phyloP scores from a whole-genome alignment of 1,140 invertebrate genomes.

The Arctopsyche grandis region DNA sequence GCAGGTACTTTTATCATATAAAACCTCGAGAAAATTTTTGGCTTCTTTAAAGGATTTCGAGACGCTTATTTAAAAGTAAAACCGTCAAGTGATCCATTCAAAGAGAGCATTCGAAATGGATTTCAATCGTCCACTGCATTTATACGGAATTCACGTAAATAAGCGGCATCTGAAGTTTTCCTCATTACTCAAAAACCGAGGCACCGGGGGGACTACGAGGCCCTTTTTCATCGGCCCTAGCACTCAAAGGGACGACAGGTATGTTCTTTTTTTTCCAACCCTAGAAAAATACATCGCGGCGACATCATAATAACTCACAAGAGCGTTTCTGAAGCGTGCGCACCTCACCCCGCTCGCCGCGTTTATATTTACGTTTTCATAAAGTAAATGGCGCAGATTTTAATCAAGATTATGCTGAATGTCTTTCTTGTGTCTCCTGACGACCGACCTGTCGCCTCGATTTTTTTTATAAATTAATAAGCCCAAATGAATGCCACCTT shows the following conservation, averaged over 20 bases:
- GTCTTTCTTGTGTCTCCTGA: slow-evolving; percentile 19
- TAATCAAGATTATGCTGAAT: slow-evolving; percentile 45
- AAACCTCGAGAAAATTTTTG: no score
- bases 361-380: slow-evolving; percentile 27
- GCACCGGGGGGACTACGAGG: background rate
- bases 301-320: slow-evolving; percentile 39
- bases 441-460: background rate
- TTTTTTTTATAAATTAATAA: background rate
- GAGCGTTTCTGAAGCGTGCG: background rate
- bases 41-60: no score
- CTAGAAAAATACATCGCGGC: slow-evolving; percentile 27
- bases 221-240: slow-evolving; percentile 16
- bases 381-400: slow-evolving; percentile 37
- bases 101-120: no score
- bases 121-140: background rate
- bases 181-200: slow-evolving; percentile 47
- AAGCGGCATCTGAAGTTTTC: slow-evolving; percentile 46
- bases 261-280: slow-evolving; percentile 15
- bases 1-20: no score
- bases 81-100: no score
- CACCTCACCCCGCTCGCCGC: background rate
- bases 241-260: slow-evolving; percentile 37
- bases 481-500: background rate
- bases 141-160: background rate
- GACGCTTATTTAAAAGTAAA: no score